phyloP scores from a whole-genome alignment of 2,888 invertebrate genomes.

The Callimorpha dominula region DNA sequence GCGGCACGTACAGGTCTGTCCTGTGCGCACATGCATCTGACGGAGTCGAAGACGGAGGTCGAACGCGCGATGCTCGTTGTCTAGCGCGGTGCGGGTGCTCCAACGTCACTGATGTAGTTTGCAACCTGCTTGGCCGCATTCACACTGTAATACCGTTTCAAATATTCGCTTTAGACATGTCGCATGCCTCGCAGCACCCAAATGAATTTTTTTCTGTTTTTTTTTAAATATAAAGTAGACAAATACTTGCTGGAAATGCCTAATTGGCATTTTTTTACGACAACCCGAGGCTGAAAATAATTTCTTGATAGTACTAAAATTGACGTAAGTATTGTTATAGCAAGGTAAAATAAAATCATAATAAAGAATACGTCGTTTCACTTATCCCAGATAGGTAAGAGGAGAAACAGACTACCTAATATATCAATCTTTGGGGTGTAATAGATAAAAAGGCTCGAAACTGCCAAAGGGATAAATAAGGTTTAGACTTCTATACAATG shows the following conservation, averaged over 20 bases:
- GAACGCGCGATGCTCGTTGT: constrained; percentile 51
- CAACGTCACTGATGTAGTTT: constrained; percentile 65
- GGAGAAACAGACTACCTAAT: too few species aligned
- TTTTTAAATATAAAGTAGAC: not conserved
- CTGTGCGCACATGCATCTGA: constrained; percentile 73
- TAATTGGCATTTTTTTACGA: not conserved
- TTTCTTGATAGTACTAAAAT: not conserved
- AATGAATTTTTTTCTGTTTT: not conserved
- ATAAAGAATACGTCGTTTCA: too few species aligned
- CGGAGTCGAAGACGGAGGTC: constrained; percentile 48
- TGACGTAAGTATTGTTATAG: too few species aligned
- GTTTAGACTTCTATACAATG: too few species aligned
- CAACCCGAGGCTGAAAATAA: not conserved
- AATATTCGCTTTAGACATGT: constrained; percentile 39
- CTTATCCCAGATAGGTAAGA: too few species aligned
- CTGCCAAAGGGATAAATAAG: too few species aligned
- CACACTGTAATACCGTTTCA: constrained; percentile 61
- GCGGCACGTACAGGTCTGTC: constrained; percentile 59
- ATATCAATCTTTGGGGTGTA: too few species aligned
- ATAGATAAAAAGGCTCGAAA: too few species aligned
- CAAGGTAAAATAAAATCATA: too few species aligned
- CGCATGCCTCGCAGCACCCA: not conserved
- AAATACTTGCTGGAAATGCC: not conserved
- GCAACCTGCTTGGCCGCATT: constrained; percentile 67
- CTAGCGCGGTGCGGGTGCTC: constrained; percentile 37